These are phyloP conservation scores for Drosophila rufa DNA, from an alignment of 1,140 invertebrate genomes.

Conservation along the genomic window DNA sequence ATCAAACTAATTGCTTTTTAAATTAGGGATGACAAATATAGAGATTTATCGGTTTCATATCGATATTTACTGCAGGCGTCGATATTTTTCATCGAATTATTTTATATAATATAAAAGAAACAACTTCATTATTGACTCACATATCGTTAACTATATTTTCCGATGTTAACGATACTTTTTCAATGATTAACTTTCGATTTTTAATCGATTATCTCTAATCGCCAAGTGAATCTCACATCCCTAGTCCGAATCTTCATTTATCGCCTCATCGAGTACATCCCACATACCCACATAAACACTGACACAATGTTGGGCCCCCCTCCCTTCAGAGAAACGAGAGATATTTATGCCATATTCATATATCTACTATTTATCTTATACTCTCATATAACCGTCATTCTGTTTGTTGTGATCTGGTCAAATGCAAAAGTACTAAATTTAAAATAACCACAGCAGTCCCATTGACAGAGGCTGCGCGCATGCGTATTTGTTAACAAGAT, in stretches of 20 bases:
- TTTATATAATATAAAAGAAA: no score
- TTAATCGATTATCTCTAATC: neutral
- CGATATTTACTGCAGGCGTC: neutral
- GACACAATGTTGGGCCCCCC: slow-evolving; percentile 50
- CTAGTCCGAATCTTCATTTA: slow-evolving; percentile 21
- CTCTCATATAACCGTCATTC: slow-evolving; percentile 31
- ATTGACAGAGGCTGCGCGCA: slow-evolving; percentile 77
- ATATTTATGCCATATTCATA: slow-evolving; percentile 61
- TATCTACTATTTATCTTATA: slow-evolving; percentile 43
- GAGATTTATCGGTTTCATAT: neutral
- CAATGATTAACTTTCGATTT: neutral
- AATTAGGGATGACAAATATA: neutral
- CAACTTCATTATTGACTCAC: no score
- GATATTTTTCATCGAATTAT: no score
- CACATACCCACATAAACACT: slow-evolving; percentile 37
- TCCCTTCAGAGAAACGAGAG: slow-evolving; percentile 39
- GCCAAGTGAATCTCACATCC: neutral
- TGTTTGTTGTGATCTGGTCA: slow-evolving; percentile 55
- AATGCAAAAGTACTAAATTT: slow-evolving; percentile 34
- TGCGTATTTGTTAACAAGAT: slow-evolving; percentile 76
- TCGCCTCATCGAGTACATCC: slow-evolving; percentile 42
- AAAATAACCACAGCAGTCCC: slow-evolving; percentile 73
- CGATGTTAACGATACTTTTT: neutral
- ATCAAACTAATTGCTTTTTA: slow-evolving; percentile 32
- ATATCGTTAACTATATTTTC: neutral